Conservation (phyloP, 30 jellyfish, hydroid and myxozoan species). For the Hydra vulgaris region DNA sequence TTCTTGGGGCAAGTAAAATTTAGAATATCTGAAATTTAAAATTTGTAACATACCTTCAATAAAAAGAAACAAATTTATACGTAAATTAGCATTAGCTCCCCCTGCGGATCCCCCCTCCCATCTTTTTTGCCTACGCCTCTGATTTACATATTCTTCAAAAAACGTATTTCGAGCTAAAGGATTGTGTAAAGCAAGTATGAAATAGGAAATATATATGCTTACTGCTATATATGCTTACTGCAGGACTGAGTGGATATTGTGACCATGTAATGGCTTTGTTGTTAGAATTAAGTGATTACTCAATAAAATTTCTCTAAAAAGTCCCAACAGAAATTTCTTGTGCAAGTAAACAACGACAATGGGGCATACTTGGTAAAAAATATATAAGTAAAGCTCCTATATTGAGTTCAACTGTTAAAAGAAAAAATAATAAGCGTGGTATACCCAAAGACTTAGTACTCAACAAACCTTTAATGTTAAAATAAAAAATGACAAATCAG, state of each 20-base stretch:
- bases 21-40: too few species aligned
- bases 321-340: constrained; percentile 54
- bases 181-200: constrained; percentile 33
- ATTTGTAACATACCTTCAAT: too few species aligned
- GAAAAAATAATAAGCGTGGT: constrained; percentile 28
- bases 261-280: constrained; percentile 63
- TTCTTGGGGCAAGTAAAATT: too few species aligned
- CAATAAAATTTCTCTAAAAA: constrained; percentile 13
- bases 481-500: constrained; percentile 13
- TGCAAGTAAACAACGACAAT: constrained; percentile 41
- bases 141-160: constrained; percentile 12
- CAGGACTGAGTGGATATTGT: constrained; percentile 48
- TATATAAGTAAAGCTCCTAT: constrained; percentile 19
- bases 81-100: too few species aligned
- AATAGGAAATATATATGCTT: not conserved
- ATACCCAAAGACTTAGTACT: constrained; percentile 5
- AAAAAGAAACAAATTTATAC: too few species aligned
- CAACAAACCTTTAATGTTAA: not conserved
- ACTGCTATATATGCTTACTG: constrained; percentile 29
- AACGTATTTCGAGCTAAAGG: constrained; percentile 17
- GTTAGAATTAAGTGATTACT: constrained; percentile 42
- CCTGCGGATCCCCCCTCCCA: too few species aligned
- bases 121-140: too few species aligned
- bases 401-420: constrained; percentile 26
- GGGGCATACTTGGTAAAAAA: constrained; percentile 51